A percentile compares a stretch with the other conserved stretches of the same genome.
phyloP scores from a whole-genome alignment of 2,113 vertebrate species.

The Scomber japonicus region DNA sequence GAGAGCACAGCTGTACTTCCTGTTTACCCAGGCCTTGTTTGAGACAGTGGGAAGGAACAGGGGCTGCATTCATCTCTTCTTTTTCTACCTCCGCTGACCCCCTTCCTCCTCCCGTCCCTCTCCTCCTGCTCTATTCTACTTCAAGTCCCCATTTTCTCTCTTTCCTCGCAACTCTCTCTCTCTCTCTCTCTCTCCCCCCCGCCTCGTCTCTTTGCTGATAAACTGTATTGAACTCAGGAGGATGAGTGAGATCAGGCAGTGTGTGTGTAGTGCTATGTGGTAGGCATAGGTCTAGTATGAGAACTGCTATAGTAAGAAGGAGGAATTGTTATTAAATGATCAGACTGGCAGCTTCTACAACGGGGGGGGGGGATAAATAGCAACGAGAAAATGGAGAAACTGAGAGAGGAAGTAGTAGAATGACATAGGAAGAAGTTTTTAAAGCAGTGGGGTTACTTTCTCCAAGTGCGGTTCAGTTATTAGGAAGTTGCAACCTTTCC shows the following conservation, averaged over 20 bases:
- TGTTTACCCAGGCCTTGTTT: slow-evolving; percentile 82
- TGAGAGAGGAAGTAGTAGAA: slow-evolving; percentile 15
- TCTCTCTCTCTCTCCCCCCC: background rate
- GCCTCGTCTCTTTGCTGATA: slow-evolving; percentile 47
- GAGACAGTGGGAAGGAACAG: slow-evolving; percentile 78
- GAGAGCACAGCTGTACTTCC: slow-evolving; percentile 82
- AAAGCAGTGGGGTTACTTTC: slow-evolving; percentile 55
- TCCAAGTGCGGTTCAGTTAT: slow-evolving; percentile 50
- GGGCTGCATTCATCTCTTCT: slow-evolving; percentile 78
- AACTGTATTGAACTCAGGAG: slow-evolving; percentile 45
- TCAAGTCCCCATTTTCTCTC: slow-evolving; percentile 37
- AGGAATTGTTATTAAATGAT: slow-evolving; percentile 34
- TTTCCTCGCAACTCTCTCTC: slow-evolving; percentile 9
- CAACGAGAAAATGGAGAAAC: slow-evolving; percentile 5
- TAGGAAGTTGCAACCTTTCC: slow-evolving; percentile 66
- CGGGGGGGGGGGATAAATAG: background rate
- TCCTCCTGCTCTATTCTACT: slow-evolving; percentile 54
- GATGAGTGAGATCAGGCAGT: slow-evolving; percentile 40
- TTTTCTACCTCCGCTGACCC: slow-evolving; percentile 74
- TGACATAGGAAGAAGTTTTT: slow-evolving; percentile 24
- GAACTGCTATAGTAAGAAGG: slow-evolving; percentile 20
- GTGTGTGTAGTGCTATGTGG: background rate
- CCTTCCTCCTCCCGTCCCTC: slow-evolving; percentile 41
- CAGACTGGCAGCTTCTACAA: slow-evolving; percentile 7
- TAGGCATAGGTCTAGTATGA: slow-evolving; percentile 25